Base-by-base conservation (phyloP, 2,888 invertebrate genomes). In the Willowsia nigromaculata region DNA sequence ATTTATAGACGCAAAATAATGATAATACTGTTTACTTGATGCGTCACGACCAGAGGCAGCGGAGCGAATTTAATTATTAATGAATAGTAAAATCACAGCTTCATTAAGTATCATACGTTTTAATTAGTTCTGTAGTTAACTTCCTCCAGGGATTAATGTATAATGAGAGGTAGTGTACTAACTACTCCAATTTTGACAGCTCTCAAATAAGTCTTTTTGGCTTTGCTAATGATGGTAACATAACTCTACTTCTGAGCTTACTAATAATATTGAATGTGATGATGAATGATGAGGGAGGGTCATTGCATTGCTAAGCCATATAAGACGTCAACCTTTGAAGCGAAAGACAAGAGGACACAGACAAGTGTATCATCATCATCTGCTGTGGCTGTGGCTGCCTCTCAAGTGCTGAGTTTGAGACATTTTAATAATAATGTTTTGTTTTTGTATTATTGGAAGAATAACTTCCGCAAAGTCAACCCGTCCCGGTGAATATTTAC, bases 381-480 rank as follows among this genome's bases (percentile, higher is more conserved):
- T 68, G 68, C 83, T 71, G n/a, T n/a, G n/a, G n/a, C n/a, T n/a
- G n/a, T n/a, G n/a, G n/a, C n/a, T n/a, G n/a, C n/a, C n/a, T n/a
- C n/a, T n/a, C n/a, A n/a, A n/a, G n/a, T n/a, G n/a, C n/a, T n/a
- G n/a, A n/a, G n/a, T n/a, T n/a, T n/a, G 40, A 56, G 59, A 80
- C 37, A 80, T 33, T 84, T 33, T 7, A 65, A 68, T n/a, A n/a
- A n/a, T n/a, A n/a, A 40, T 71, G 40, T 50, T 84, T 65, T 53
- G 50, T 71, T 68, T 68, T 68, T 82, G 3, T 50, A n/a, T n/a
- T 47, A n/a, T 43, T 33, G 59, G 37, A 62, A 85, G 59, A 59
- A 85, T 37, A 68, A 85, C 85, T 85, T 85, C 85, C 76, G 85
- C 85, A 85, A 85, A 85, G 27, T 85, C 78, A 85, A 85, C 13